Evolutionary conservation across 2,797 vertebrate genomes (phyloP).

Genomic region (Zalophus californianus): DNA sequence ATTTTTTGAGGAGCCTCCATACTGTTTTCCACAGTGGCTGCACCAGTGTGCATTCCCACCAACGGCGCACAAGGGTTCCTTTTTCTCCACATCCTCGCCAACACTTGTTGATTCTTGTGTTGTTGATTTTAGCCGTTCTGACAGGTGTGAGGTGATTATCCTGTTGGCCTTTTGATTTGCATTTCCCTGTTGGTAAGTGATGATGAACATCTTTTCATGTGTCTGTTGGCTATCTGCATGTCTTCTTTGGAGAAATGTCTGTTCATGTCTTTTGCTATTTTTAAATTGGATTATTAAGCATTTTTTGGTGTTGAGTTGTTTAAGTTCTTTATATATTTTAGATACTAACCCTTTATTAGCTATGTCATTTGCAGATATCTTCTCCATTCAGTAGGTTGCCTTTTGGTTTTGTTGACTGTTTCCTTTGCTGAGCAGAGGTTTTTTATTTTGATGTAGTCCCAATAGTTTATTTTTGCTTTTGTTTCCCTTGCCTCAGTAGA

Average conservation of each 20-base stretch:
- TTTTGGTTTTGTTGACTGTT: background rate
- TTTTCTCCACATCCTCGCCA: background rate
- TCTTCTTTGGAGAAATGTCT: background rate
- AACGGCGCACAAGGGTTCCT: background rate
- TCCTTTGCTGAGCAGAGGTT: background rate
- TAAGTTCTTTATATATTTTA: background rate
- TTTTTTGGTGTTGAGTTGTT: background rate
- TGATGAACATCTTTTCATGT: background rate
- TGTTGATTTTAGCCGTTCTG: background rate
- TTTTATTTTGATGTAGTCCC: background rate
- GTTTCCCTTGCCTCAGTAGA: background rate
- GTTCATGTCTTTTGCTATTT: background rate
- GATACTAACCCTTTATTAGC: background rate
- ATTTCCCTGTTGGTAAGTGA: background rate
- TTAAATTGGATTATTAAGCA: background rate
- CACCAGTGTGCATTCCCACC: background rate
- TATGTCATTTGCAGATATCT: background rate
- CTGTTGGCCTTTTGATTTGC: background rate
- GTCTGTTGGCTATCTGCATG: background rate
- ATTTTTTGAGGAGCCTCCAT: background rate
- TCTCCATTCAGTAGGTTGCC: background rate
- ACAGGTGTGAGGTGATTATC: background rate
- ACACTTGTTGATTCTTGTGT: background rate
- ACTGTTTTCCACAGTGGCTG: background rate
- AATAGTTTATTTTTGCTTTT: background rate